These are phyloP conservation scores for Hirudinaria manillensis DNA, from an alignment of 2,888 invertebrate species.

Conservation along the genomic window DNA sequence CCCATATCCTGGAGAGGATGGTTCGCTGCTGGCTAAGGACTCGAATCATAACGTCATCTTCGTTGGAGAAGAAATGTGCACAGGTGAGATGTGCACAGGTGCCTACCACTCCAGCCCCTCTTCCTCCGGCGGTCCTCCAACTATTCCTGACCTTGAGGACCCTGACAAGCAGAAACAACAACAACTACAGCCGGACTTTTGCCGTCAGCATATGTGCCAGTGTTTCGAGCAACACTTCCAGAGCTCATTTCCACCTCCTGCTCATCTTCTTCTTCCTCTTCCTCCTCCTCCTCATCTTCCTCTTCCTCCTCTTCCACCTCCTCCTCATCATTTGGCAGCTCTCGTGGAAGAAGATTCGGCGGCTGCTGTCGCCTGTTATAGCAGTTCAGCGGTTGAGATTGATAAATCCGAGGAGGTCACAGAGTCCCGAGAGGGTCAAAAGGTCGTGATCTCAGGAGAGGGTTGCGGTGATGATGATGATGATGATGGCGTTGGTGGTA, in stretches of 20 bases:
- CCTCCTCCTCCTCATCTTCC: no score
- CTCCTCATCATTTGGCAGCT: not conserved
- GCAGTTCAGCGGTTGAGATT: not conserved
- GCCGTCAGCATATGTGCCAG: no score
- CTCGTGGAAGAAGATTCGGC: conserved; percentile 4
- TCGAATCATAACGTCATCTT: not conserved
- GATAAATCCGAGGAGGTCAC: not conserved
- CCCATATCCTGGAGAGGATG: not conserved
- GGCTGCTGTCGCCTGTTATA: not conserved
- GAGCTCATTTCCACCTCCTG: not conserved
- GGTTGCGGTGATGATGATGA: not conserved
- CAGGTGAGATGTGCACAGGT: not conserved
- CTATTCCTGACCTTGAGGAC: not conserved
- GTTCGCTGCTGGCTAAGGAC: not conserved
- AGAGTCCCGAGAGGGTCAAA: not conserved
- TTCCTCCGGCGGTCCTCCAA: not conserved
- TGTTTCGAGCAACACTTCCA: no score
- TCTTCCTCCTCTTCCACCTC: no score
- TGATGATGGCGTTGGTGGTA: not conserved
- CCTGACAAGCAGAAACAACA: not conserved
- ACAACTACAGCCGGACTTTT: not conserved
- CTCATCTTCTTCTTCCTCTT: not conserved
- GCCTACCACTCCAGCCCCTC: not conserved
- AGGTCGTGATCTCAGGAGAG: not conserved
- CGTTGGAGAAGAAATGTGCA: not conserved